Evolutionary conservation across 2,888 invertebrate species (phyloP), one percentile per base, ranked within the genome.

Genomic region (Aphodius granarius): DNA sequence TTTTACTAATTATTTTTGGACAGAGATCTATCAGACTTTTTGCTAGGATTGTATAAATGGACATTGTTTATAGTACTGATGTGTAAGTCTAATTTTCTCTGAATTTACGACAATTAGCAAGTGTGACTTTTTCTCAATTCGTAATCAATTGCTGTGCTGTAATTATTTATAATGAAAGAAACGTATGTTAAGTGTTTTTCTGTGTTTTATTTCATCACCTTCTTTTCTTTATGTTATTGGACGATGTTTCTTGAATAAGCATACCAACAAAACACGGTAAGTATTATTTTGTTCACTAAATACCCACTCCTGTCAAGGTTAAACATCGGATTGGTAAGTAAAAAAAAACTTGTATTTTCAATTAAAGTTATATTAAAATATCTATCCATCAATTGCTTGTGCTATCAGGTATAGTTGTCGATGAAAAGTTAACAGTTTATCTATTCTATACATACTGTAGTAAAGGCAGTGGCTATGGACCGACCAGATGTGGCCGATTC

Each of bases 91-190:
- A 78, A 76, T 78, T 78, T 78, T 76, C 75, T 74, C 66, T 77
- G 77, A 78, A 71, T 62, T 71, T 74, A 20, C 71, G 73, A 77
- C 63, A 72, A 70, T 75, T 71, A 78, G 78, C 76, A 79, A 79
- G 80, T 81, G 81, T 82, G 82, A 81, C 81, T 82, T 82, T 79
- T 76, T 63, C 63, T 73, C 72, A 74, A 74, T 68, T 76, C 74
- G 75, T 75, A 78, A 64, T 68, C 20, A 76, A 79, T 81, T 80
- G 81, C 81, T 79, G 80, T 81, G 81, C 79, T 81, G 78, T 82
- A 78, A 80, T 77, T 75, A 77, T 77, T 77, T 74, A 77, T 76
- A 77, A 43, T 43, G 43, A 75, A 77, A 74, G 72, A 68, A 77
- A 77, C 68, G 68, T 68, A 68, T 77, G 72, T 77, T 75, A 74